phyloP scores from a whole-genome alignment of 1,140 invertebrate species.

The Sminthurinus signatus region DNA sequence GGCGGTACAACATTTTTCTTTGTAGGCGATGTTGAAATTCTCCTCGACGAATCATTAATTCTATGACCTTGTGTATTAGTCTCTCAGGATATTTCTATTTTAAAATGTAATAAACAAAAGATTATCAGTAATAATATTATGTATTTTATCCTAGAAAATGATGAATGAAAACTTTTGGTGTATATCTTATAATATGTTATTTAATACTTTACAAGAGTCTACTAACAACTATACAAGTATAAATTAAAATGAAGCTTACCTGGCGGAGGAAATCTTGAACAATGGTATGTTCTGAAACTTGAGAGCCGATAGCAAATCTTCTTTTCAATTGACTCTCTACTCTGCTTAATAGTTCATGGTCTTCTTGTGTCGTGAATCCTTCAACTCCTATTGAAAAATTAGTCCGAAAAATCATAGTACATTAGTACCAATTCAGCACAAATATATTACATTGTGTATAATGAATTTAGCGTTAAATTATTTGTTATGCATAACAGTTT shows the following conservation, averaged over 20 bases:
- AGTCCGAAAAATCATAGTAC: too few relatives aligned
- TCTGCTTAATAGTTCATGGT: slow-evolving; percentile 77
- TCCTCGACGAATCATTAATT: slow-evolving; percentile 87
- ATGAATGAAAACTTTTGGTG: background rate
- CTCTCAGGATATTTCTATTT: slow-evolving; percentile 79
- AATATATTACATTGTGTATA: too few relatives aligned
- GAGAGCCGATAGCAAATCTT: slow-evolving; percentile 90
- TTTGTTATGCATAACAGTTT: too few relatives aligned
- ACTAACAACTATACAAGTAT: slow-evolving; percentile 2
- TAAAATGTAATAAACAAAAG: slow-evolving; percentile 22
- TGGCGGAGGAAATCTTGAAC: slow-evolving; percentile 89
- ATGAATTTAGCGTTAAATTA: too few relatives aligned
- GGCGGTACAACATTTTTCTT: slow-evolving; percentile 90
- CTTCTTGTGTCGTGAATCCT: slow-evolving; percentile 92
- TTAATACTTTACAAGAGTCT: background rate
- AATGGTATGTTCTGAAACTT: slow-evolving; percentile 91
- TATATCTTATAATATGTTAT: background rate
- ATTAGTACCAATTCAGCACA: too few relatives aligned
- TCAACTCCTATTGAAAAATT: slow-evolving; percentile 75
- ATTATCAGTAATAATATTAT: background rate
- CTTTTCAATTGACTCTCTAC: slow-evolving; percentile 94
- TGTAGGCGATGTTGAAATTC: slow-evolving; percentile 94
- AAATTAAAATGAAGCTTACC: slow-evolving; percentile 41
- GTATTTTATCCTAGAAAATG: background rate
- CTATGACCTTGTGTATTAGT: slow-evolving; percentile 80